These are phyloP conservation scores for Nicator chloris DNA, from an alignment of 2,113 vertebrate genomes.

Conservation along the genomic window DNA sequence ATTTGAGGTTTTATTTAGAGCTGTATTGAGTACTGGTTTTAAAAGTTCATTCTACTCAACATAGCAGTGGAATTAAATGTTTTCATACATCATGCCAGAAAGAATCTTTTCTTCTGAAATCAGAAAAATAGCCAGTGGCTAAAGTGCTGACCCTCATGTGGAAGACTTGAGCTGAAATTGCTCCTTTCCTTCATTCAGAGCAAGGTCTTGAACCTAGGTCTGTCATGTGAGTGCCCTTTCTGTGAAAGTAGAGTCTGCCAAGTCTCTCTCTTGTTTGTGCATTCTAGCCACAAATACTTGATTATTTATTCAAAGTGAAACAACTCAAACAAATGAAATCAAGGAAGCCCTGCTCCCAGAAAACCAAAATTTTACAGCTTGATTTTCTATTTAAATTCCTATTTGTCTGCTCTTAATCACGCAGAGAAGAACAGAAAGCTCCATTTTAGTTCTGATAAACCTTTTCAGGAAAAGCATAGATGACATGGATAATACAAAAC, in stretches of 20 bases:
- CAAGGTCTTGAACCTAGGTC: conserved; percentile 23
- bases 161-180: background rate
- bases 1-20: background rate
- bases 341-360: background rate
- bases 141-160: background rate
- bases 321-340: background rate
- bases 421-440: background rate
- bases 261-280: background rate
- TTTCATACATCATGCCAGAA: background rate
- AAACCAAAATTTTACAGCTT: background rate
- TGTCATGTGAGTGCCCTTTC: background rate
- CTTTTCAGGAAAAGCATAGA: background rate
- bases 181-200: background rate
- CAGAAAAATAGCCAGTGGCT: conserved; percentile 13
- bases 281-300: background rate
- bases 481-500: background rate
- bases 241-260: background rate
- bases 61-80: background rate
- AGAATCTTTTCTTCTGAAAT: background rate
- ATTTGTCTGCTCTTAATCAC: background rate
- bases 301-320: background rate
- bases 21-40: background rate
- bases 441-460: background rate
- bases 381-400: background rate
- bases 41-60: background rate